A percentile compares a stretch with the other conserved stretches of the same genome.
Evolutionary conservation across 2,113 vertebrate species (phyloP).

Genomic region (Ceyx melanurus): DNA sequence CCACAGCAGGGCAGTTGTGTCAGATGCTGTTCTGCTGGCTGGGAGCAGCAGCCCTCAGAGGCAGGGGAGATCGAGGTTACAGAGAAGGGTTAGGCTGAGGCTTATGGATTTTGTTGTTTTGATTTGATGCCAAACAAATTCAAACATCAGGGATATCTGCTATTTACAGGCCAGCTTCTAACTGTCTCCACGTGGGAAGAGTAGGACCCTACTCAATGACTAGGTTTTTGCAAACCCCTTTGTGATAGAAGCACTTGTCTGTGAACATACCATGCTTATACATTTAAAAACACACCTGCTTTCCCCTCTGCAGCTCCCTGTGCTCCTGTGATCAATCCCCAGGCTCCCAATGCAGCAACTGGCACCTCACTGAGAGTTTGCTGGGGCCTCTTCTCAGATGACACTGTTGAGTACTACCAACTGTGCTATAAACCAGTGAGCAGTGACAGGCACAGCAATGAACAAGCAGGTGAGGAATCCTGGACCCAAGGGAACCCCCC

Average conservation of each 20-base stretch:
- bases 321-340: conserved; percentile 92
- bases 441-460: conserved; percentile 65
- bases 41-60: background rate
- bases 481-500: background rate
- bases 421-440: conserved; percentile 84
- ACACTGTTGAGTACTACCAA: conserved; percentile 89
- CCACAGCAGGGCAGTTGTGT: background rate
- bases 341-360: conserved; percentile 86
- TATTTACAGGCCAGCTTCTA: background rate
- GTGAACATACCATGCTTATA: background rate
- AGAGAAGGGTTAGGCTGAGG: background rate
- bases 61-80: background rate
- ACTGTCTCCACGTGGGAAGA: background rate
- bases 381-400: conserved; percentile 93
- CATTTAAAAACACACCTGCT: background rate
- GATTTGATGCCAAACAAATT: background rate
- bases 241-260: background rate
- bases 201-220: background rate
- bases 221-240: background rate
- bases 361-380: conserved; percentile 86
- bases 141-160: background rate
- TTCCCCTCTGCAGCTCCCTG: conserved; percentile 82
- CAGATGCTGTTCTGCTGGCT: background rate
- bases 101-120: background rate
- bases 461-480: conserved; percentile 75